phyloP scores from a whole-genome alignment of 1,140 invertebrate species.

The Orchestia grillus region DNA sequence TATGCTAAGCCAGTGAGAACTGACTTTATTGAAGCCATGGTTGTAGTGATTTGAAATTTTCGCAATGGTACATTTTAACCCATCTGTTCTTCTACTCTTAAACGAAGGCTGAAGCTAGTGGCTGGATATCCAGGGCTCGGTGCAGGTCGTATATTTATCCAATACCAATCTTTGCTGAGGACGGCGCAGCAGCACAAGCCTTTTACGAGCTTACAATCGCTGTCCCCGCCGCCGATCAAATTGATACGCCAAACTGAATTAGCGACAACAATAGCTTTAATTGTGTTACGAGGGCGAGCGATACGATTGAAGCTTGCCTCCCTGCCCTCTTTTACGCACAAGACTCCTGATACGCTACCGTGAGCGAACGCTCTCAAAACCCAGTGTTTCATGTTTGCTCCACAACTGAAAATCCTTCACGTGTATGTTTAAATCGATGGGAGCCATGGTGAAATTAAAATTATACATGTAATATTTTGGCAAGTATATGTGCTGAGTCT shows the following conservation, averaged over 20 bases:
- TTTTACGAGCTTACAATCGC: not conserved
- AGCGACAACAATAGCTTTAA: slow-evolving; percentile 54
- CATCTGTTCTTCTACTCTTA: too few species aligned
- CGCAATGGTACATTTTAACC: too few species aligned
- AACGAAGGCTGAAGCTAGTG: not conserved
- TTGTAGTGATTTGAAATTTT: too few species aligned
- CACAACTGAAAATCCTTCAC: not conserved
- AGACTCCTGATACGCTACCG: not conserved
- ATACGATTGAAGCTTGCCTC: slow-evolving; percentile 38
- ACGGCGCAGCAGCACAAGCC: not conserved
- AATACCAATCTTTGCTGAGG: not conserved
- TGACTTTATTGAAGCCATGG: too few species aligned
- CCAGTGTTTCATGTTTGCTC: not conserved
- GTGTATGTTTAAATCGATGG: not conserved
- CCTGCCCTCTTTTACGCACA: not conserved
- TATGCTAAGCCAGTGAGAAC: too few species aligned
- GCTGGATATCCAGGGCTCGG: not conserved
- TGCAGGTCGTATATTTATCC: not conserved
- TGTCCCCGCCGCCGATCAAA: slow-evolving; percentile 40
- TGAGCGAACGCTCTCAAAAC: not conserved
- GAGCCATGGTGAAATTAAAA: not conserved
- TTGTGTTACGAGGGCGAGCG: slow-evolving; percentile 31
- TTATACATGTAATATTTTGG: not conserved
- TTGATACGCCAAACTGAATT: slow-evolving; percentile 50
- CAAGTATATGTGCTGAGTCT: not conserved